Evolutionary conservation across 1,140 invertebrate species (phyloP).

Genomic region (Sinella curviseta): DNA sequence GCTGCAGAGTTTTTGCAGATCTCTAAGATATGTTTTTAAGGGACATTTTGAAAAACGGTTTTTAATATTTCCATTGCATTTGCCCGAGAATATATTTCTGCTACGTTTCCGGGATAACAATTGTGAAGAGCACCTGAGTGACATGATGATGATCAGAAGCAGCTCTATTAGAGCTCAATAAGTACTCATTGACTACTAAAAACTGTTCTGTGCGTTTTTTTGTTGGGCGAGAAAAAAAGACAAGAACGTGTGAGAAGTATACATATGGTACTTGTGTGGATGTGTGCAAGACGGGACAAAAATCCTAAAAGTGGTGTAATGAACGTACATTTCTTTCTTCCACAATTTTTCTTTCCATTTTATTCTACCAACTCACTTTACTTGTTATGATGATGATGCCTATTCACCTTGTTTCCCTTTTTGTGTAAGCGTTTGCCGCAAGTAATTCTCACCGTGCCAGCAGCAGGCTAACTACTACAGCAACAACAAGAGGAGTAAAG

Average conservation of each 20-base stretch:
- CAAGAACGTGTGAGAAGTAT: too few relatives aligned
- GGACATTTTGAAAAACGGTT: too few relatives aligned
- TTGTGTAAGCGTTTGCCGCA: slow-evolving; percentile 7
- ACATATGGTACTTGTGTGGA: too few relatives aligned
- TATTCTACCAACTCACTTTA: too few relatives aligned
- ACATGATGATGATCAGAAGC: too few relatives aligned
- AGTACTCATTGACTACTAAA: slow-evolving; percentile 20
- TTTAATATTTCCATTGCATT: neutral
- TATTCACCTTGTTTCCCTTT: slow-evolving; percentile 23
- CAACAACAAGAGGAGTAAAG: neutral
- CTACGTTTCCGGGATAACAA: neutral
- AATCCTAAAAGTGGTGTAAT: too few relatives aligned
- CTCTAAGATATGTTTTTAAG: neutral
- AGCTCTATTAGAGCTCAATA: neutral
- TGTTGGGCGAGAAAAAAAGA: too few relatives aligned
- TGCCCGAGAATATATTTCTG: neutral
- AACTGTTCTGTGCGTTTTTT: neutral
- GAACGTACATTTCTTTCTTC: too few relatives aligned
- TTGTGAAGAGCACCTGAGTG: neutral
- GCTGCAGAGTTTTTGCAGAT: neutral
- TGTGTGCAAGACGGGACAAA: too few relatives aligned
- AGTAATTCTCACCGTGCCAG: neutral
- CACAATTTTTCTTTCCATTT: too few relatives aligned
- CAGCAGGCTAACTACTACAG: neutral
- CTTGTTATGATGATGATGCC: too few relatives aligned